Percentiles rank a stretch among this genome's conserved stretches.
Evolutionary conservation across 2,113 vertebrate species (phyloP).

Genomic region (Nicator chloris): DNA sequence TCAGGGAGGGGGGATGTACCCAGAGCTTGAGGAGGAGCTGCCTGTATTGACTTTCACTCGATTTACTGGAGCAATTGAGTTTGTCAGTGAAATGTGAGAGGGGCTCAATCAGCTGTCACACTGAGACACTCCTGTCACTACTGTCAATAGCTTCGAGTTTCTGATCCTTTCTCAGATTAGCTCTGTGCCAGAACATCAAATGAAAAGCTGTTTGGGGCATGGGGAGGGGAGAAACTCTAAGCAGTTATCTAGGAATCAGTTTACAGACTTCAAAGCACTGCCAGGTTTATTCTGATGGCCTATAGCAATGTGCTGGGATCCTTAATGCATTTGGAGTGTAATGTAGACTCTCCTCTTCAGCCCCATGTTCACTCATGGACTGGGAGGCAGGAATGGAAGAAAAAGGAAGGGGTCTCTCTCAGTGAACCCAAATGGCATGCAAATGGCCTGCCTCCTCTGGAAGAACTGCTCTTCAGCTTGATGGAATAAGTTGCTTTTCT

Average conservation of each 20-base stretch:
- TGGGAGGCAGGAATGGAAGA: neutral
- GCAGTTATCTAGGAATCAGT: constrained; percentile 62
- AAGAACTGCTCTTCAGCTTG: constrained; percentile 35
- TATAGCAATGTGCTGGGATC: neutral
- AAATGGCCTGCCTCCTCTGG: constrained; percentile 15
- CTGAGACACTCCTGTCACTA: constrained; percentile 74
- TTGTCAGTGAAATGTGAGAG: constrained; percentile 88
- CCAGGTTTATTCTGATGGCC: constrained; percentile 55
- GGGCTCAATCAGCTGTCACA: constrained; percentile 85
- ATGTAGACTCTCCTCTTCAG: constrained; percentile 47
- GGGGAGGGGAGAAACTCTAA: constrained; percentile 46
- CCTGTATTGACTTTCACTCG: constrained; percentile 88
- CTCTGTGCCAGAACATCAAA: constrained; percentile 67
- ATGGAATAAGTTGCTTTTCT: constrained; percentile 42
- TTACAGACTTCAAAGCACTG: constrained; percentile 70
- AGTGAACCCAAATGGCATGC: neutral
- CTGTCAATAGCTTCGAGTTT: constrained; percentile 74
- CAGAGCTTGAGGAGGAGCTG: neutral
- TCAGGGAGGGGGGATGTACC: neutral
- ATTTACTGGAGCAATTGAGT: constrained; percentile 87
- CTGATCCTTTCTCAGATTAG: constrained; percentile 76
- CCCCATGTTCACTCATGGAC: neutral
- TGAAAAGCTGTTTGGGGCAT: constrained; percentile 66
- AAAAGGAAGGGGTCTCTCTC: neutral
- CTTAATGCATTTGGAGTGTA: constrained; percentile 24